Evolutionary conservation across 1,140 invertebrate genomes (phyloP), one percentile per base, ranked within the genome.

Genomic region (Ganaspis sp.): DNA sequence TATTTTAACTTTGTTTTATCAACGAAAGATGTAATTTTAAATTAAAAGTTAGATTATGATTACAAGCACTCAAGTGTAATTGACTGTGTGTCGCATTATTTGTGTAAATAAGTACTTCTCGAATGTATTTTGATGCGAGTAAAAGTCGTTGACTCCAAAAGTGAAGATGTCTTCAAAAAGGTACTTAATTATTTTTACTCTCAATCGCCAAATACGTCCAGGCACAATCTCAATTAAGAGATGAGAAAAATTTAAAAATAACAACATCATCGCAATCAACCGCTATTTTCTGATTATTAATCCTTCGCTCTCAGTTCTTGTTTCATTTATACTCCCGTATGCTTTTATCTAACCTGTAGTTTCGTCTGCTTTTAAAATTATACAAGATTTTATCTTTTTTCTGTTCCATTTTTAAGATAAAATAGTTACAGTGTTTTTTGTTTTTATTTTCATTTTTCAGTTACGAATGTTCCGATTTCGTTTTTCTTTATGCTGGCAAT

Each of bases 81-180:
- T 82, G 78, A 82, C 69, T 77, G 58, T 75, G 77, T 70, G 58
- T 90, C 86, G 82, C 77, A 71, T 86, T 85, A 75, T 74, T 84
- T 85, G 79, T 85, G 79, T 87, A 81, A 77, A 80, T 83, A 84
- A 54, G 64, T 75, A 40, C 29, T 71, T 72, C 54, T 34, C 69
- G 42, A 74, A 17, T 84, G 86, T 85, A 81, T 86, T 85, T 80
- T 83, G 15, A 69, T 53, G 23, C 49, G 64, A 70, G 69, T 21
- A 64, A 69, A 45, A 64, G 64, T 70, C 81, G 74, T 83, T 80
- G 81, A 84, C 79, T 76, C 81, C 85, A 80, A 86, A 83, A 84
- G 15, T 83, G 83, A 91, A 89, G 84, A 91, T 91, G 90, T 91
- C 90, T 87, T 91, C 90, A 79, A 91, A 91, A 81, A 91, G 90